Conservation (phyloP, 92 coral and sea anemone species). For the Palythoa grandis region DNA sequence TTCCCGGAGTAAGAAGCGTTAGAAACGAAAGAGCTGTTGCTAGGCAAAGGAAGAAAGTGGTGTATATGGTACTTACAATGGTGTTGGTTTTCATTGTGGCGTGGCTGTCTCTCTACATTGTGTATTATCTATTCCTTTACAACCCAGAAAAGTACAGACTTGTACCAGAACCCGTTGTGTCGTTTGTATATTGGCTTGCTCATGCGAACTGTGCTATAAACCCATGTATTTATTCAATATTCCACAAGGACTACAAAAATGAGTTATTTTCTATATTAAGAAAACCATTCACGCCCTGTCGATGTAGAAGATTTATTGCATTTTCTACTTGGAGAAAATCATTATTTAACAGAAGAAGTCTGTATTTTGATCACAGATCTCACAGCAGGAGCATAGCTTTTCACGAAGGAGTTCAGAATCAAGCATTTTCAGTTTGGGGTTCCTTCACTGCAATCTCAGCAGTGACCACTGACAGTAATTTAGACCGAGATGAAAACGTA, state of each 20-base stretch:
- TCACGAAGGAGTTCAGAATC: neutral
- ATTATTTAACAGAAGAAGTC: neutral
- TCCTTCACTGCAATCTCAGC: neutral
- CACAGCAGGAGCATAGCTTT: neutral
- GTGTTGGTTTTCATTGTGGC: neutral
- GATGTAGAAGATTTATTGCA: neutral
- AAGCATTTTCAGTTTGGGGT: slow-evolving; percentile 15
- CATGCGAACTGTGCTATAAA: slow-evolving; percentile 32
- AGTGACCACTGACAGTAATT: neutral
- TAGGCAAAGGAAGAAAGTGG: slow-evolving; percentile 1
- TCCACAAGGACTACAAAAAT: slow-evolving; percentile 1
- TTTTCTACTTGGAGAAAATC: neutral
- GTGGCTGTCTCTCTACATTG: slow-evolving; percentile 11
- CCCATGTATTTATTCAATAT: slow-evolving; percentile 21
- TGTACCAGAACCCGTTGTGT: neutral
- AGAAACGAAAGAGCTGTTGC: neutral
- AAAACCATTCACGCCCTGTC: neutral
- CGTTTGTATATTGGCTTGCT: slow-evolving; percentile 1
- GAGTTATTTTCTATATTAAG: neutral
- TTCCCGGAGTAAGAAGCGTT: slow-evolving; percentile 11
- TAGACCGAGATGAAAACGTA: neutral
- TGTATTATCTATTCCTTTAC: neutral
- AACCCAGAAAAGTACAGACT: neutral
- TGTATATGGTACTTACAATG: slow-evolving; percentile 16
- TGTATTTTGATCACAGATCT: neutral